These are phyloP conservation scores for Perizoma flavofasciatum DNA, from an alignment of 2,888 invertebrate species.

Conservation along the genomic window DNA sequence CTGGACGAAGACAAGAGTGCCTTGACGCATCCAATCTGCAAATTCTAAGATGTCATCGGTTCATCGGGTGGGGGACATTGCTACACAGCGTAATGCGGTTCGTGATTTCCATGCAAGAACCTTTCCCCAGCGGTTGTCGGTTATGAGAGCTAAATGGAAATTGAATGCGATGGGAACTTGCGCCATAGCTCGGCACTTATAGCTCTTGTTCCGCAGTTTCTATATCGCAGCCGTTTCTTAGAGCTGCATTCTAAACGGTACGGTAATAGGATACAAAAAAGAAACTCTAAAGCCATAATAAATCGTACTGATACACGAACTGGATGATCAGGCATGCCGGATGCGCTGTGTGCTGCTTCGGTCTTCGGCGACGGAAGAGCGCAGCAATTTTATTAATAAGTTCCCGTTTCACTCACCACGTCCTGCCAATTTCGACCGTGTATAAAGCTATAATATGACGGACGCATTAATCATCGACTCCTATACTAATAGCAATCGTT, in stretches of 20 bases:
- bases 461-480: conserved; percentile 37
- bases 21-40: too few species aligned
- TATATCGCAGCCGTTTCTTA: conserved; percentile 29
- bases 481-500: conserved; percentile 31
- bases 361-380: conserved; percentile 71
- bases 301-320: conserved; percentile 53
- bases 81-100: too few species aligned
- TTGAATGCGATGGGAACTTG: conserved; percentile 35
- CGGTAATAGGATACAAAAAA: conserved; percentile 38
- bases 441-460: conserved; percentile 39
- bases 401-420: conserved; percentile 75
- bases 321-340: conserved; percentile 73
- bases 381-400: conserved; percentile 79
- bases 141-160: conserved; percentile 17
- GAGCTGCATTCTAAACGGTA: conserved; percentile 36
- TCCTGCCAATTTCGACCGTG: conserved; percentile 66
- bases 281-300: conserved; percentile 51
- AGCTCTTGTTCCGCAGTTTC: conserved; percentile 22
- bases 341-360: conserved; percentile 58
- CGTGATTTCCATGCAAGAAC: conserved; percentile 4
- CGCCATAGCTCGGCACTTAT: conserved; percentile 4
- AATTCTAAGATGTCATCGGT: too few species aligned
- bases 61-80: too few species aligned
- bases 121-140: neutral
- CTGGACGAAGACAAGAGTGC: too few species aligned